A percentile compares a stretch with the other conserved stretches of the same genome.
Conservation (phyloP, 2,888 invertebrate species). For the Drosophila acutilabella region DNA sequence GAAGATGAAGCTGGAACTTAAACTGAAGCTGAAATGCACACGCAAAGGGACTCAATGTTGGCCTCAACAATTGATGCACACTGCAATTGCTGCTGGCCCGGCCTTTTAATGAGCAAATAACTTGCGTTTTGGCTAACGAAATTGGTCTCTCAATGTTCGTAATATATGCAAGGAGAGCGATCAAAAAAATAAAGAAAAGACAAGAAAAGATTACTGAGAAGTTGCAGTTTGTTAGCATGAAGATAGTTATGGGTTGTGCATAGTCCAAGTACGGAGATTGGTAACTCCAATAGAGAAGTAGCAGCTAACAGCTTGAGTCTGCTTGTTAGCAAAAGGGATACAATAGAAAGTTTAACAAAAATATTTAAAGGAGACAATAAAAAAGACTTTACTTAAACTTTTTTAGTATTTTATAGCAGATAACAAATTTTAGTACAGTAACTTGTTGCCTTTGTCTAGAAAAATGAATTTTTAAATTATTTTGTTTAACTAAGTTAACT, state of each 20-base stretch:
- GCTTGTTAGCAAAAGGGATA: constrained; percentile 18
- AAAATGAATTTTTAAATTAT: too few relatives aligned
- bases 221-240: constrained; percentile 34
- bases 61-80: constrained; percentile 53
- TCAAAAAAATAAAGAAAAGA: constrained; percentile 2
- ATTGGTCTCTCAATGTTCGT: constrained; percentile 49
- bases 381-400: too few relatives aligned
- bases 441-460: too few relatives aligned
- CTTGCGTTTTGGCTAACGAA: constrained; percentile 56
- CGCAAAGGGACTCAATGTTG: constrained; percentile 58
- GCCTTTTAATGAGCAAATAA: constrained; percentile 72
- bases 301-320: not conserved
- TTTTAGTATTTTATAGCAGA: too few relatives aligned
- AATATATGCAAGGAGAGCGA: constrained; percentile 58
- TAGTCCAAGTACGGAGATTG: constrained; percentile 2
- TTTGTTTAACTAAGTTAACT: too few relatives aligned
- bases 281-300: constrained; percentile 6
- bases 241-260: constrained; percentile 29
- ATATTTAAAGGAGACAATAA: not conserved
- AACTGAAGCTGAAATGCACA: constrained; percentile 31
- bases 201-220: constrained; percentile 16
- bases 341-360: not conserved
- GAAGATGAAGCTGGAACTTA: constrained; percentile 4
- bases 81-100: constrained; percentile 48
- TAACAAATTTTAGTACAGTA: too few relatives aligned